Evolutionary conservation across 23 tunicate genomes (phyloP).

Genomic region (Diplosoma virens): DNA sequence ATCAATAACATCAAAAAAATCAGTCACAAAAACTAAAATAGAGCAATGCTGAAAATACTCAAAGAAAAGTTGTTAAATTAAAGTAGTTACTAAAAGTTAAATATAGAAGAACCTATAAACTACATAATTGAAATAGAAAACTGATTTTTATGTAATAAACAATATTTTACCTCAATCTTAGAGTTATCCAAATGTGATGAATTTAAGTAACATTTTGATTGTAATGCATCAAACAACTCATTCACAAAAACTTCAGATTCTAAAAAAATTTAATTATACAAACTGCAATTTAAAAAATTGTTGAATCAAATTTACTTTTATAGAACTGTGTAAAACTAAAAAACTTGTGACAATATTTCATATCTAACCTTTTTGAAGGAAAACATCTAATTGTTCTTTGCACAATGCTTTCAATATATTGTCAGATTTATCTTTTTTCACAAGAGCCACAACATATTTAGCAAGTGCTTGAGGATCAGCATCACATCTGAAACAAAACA

Average conservation of each 20-base stretch:
- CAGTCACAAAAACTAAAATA: too few species aligned
- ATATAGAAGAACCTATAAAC: too few species aligned
- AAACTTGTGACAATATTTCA: background rate
- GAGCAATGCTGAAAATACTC: too few species aligned
- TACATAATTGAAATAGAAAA: too few species aligned
- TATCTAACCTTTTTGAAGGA: constrained; percentile 69
- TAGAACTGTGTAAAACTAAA: background rate
- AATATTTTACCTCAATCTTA: too few species aligned
- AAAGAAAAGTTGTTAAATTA: too few species aligned
- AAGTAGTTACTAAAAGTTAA: too few species aligned
- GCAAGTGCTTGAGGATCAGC: constrained; percentile 97
- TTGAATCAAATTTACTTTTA: too few species aligned
- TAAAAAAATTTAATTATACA: background rate
- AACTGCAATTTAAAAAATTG: background rate
- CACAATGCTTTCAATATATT: constrained; percentile 71
- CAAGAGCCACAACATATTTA: constrained; percentile 90
- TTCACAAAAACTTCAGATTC: constrained; percentile 50
- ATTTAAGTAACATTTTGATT: constrained; percentile 37
- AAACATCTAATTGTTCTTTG: constrained; percentile 88
- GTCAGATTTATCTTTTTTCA: constrained; percentile 83
- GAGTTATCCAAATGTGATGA: too few species aligned
- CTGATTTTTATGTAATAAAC: too few species aligned
- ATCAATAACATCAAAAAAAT: too few species aligned
- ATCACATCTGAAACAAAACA: constrained; percentile 73
- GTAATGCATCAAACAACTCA: constrained; percentile 51